A percentile compares a stretch with the other conserved stretches of the same genome.
These are phyloP conservation scores for Tilapia sparmanii DNA, from an alignment of 2,113 vertebrate species.

Conservation along the genomic window DNA sequence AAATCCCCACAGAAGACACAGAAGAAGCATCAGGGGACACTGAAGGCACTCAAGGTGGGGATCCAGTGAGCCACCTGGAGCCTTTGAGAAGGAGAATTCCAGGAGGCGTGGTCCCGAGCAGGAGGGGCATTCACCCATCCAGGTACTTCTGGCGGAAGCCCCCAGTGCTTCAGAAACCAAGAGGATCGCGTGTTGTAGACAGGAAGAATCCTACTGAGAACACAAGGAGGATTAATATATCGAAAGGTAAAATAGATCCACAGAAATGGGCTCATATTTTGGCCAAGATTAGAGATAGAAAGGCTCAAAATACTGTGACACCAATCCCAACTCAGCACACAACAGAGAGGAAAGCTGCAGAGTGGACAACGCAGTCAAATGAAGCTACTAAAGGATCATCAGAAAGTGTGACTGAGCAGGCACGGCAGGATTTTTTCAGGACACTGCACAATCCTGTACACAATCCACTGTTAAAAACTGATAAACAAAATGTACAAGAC, in stretches of 20 bases:
- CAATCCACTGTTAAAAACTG: neutral
- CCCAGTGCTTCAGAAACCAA: constrained; percentile 15
- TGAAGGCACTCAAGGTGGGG: neutral
- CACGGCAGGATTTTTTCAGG: neutral
- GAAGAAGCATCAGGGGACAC: constrained; percentile 76
- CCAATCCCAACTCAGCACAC: constrained; percentile 10
- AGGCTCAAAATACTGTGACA: constrained; percentile 48
- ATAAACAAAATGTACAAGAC: neutral
- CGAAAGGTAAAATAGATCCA: constrained; percentile 83
- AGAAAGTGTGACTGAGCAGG: constrained; percentile 15
- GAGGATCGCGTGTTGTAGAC: constrained; percentile 48
- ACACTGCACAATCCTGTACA: neutral
- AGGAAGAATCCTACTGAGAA: constrained; percentile 69
- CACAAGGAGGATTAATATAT: constrained; percentile 73
- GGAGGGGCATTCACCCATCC: constrained; percentile 31
- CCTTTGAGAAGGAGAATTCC: constrained; percentile 2
- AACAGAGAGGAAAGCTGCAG: constrained; percentile 7
- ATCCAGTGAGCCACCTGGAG: neutral
- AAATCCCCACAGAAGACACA: constrained; percentile 43
- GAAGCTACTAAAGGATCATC: constrained; percentile 58
- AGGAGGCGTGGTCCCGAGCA: neutral
- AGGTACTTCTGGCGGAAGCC: constrained; percentile 59
- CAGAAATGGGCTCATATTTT: constrained; percentile 87
- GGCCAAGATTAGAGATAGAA: constrained; percentile 81
- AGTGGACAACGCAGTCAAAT: neutral